Percentiles rank a stretch among this genome's conserved stretches.
These are phyloP conservation scores for Sparus aurata DNA, from an alignment of 2,797 vertebrate species.

Conservation along the genomic window DNA sequence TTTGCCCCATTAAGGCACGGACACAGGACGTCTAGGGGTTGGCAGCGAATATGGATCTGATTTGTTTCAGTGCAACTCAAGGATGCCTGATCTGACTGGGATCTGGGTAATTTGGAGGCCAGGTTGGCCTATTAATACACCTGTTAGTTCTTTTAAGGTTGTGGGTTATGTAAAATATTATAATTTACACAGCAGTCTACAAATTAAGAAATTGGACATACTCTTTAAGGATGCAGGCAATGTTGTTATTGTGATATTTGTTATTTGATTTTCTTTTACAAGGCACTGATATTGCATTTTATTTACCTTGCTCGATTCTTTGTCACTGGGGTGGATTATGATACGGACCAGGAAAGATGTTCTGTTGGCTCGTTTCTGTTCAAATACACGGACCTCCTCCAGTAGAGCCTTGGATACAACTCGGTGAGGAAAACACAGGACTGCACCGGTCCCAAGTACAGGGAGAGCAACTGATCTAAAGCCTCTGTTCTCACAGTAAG, in stretches of 20 bases:
- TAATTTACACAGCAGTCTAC: too few relatives aligned
- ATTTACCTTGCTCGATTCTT: constrained; percentile 71
- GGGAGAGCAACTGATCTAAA: constrained; percentile 75
- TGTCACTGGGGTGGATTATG: constrained; percentile 70
- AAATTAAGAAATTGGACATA: not conserved
- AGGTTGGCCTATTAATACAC: too few relatives aligned
- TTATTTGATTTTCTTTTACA: not conserved
- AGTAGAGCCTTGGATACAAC: constrained; percentile 55
- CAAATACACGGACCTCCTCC: constrained; percentile 63
- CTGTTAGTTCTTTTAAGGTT: too few relatives aligned
- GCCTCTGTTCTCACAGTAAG: constrained; percentile 51
- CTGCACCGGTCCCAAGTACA: constrained; percentile 68
- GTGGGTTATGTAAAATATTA: not conserved
- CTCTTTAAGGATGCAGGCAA: not conserved
- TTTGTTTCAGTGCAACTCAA: too few relatives aligned
- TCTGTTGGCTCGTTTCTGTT: constrained; percentile 20
- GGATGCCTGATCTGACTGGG: too few relatives aligned
- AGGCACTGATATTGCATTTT: not conserved
- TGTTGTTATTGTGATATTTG: not conserved
- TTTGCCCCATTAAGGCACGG: too few relatives aligned
- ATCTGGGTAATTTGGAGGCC: too few relatives aligned
- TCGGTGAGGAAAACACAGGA: constrained; percentile 65
- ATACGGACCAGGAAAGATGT: constrained; percentile 62
- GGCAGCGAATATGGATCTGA: too few relatives aligned
- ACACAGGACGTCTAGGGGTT: too few relatives aligned